Conservation (phyloP, 2,888 invertebrate species). For the Gastracanthus pulcherrimus region DNA sequence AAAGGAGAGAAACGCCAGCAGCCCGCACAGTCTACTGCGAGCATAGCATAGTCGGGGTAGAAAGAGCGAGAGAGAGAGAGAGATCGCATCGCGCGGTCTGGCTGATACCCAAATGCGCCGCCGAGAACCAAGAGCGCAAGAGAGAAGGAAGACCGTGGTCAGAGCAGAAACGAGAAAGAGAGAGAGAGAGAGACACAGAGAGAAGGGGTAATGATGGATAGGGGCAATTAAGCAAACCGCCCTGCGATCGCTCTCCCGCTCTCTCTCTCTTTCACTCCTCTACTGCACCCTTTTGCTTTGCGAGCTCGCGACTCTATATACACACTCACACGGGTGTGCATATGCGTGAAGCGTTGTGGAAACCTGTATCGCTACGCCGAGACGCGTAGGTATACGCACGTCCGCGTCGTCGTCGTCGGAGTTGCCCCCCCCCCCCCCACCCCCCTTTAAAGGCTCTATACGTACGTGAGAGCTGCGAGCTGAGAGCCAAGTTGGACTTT, state of each 20-base stretch:
- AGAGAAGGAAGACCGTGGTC: background rate
- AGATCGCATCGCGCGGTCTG: slow-evolving; percentile 57
- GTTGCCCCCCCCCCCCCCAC: background rate
- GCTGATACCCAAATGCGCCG: slow-evolving; percentile 43
- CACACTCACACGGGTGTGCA: background rate
- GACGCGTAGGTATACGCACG: background rate
- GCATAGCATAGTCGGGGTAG: background rate
- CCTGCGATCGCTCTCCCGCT: slow-evolving; percentile 62
- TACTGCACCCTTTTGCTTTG: slow-evolving; percentile 17
- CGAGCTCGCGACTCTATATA: slow-evolving; percentile 10
- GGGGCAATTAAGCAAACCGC: slow-evolving; percentile 68
- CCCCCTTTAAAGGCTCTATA: background rate
- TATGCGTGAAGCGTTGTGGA: background rate
- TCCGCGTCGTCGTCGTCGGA: background rate
- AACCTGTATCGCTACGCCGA: slow-evolving; percentile 13
- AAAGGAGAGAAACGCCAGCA: background rate
- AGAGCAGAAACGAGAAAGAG: background rate
- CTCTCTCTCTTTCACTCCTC: slow-evolving; percentile 15
- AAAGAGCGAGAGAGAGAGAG: background rate
- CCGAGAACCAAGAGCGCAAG: slow-evolving; percentile 17
- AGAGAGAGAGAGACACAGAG: background rate
- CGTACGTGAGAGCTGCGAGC: background rate
- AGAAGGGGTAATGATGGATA: slow-evolving; percentile 69
- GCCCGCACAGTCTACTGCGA: background rate
- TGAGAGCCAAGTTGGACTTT: slow-evolving; percentile 14